A percentile compares a stretch with the other conserved stretches of the same genome.
phyloP scores from a whole-genome alignment of 2,888 invertebrate genomes.

The Halictus ligatus region DNA sequence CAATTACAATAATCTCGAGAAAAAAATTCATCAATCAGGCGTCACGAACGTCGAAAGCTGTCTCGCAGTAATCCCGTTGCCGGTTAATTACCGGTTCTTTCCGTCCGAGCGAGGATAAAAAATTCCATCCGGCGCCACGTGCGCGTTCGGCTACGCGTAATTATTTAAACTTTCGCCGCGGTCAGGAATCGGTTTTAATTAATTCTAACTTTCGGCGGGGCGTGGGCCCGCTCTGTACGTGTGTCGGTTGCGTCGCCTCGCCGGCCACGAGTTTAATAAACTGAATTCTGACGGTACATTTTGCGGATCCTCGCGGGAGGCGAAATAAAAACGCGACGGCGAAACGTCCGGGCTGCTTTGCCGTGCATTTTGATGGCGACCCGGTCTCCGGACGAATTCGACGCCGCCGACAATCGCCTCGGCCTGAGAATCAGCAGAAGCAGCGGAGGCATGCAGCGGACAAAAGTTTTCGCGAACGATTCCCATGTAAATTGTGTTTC shows the following conservation, averaged over 20 bases:
- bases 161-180: slow-evolving; percentile 60
- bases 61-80: slow-evolving; percentile 6
- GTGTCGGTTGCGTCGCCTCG: slow-evolving; percentile 20
- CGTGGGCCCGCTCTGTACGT: background rate
- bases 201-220: slow-evolving; percentile 51
- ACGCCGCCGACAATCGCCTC: background rate
- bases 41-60: background rate
- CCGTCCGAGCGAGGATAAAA: slow-evolving; percentile 6
- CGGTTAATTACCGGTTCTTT: slow-evolving; percentile 29
- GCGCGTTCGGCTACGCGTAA: slow-evolving; percentile 26
- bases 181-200: slow-evolving; percentile 60
- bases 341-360: slow-evolving; percentile 7
- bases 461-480: slow-evolving; percentile 16
- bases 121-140: background rate
- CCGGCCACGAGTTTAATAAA: slow-evolving; percentile 59
- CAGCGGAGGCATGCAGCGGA: background rate
- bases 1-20: background rate
- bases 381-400: background rate
- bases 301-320: slow-evolving; percentile 6
- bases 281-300: slow-evolving; percentile 35
- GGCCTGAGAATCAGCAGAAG: background rate
- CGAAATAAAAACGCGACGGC: background rate
- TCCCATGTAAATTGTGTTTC: slow-evolving; percentile 14
- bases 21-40: background rate
- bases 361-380: slow-evolving; percentile 29